Evolutionary conservation across 2,113 vertebrate genomes (phyloP).

Genomic region (Embiotoca jacksoni): DNA sequence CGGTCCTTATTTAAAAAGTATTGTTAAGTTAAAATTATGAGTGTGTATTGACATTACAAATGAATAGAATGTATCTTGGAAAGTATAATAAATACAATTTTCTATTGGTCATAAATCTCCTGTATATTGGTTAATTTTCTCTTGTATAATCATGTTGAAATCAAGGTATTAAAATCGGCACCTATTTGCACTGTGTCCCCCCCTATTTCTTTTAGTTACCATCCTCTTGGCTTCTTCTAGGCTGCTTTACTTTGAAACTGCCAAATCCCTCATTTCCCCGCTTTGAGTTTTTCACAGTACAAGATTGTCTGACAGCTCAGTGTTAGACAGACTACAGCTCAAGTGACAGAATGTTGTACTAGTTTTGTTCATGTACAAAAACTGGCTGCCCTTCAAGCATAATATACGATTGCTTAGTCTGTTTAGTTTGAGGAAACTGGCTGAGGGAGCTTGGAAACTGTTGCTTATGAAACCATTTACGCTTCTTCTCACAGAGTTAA

Average conservation of each 20-base stretch:
- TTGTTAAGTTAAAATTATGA: slow-evolving; percentile 85
- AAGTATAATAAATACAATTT: slow-evolving; percentile 87
- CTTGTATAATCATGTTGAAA: slow-evolving; percentile 83
- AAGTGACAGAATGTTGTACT: slow-evolving; percentile 29
- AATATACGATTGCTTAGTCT: slow-evolving; percentile 37
- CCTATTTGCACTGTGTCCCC: slow-evolving; percentile 76
- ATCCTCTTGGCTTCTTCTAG: neutral
- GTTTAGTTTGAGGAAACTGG: slow-evolving; percentile 29
- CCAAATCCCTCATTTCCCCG: neutral
- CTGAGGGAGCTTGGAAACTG: slow-evolving; percentile 3
- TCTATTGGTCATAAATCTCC: slow-evolving; percentile 83
- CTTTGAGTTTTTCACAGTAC: slow-evolving; percentile 8
- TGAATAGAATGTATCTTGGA: slow-evolving; percentile 88
- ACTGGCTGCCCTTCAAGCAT: slow-evolving; percentile 28
- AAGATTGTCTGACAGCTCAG: slow-evolving; percentile 18
- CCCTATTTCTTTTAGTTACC: slow-evolving; percentile 59
- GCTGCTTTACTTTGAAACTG: slow-evolving; percentile 5
- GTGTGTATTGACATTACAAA: slow-evolving; percentile 85
- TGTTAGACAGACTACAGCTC: slow-evolving; percentile 23
- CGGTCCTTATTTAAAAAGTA: slow-evolving; percentile 83
- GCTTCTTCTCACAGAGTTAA: neutral
- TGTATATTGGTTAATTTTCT: slow-evolving; percentile 85
- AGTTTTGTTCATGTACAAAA: slow-evolving; percentile 46
- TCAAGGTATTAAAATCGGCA: slow-evolving; percentile 82
- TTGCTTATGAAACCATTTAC: neutral